Conservation (phyloP, 2,888 invertebrate species). For the Ferrisia virgata region DNA sequence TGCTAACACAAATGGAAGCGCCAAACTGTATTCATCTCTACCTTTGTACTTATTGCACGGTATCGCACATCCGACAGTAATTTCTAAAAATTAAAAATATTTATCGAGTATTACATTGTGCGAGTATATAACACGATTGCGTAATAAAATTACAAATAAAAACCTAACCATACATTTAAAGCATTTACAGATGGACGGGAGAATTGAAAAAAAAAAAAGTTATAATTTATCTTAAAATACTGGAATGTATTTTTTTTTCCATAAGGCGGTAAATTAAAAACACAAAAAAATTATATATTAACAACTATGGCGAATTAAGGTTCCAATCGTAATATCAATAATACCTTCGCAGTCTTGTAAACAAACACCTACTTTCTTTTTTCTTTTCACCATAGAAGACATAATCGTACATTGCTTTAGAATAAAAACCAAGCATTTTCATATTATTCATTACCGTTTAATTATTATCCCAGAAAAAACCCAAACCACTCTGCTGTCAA, state of each 20-base stretch:
- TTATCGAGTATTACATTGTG: constrained; percentile 23
- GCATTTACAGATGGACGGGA: constrained; percentile 31
- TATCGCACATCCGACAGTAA: background rate
- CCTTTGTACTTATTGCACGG: constrained; percentile 19
- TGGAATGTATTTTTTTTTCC: background rate
- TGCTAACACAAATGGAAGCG: constrained; percentile 21
- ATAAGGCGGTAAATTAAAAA: background rate
- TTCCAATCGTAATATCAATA: background rate
- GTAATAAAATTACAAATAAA: constrained; percentile 13
- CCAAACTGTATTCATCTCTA: background rate
- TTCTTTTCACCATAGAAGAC: background rate
- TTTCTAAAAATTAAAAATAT: constrained; percentile 13
- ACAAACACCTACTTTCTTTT: background rate
- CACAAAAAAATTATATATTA: background rate
- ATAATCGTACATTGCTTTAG: background rate
- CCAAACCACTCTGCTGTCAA: background rate
- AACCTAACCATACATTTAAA: background rate
- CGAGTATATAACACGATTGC: constrained; percentile 28
- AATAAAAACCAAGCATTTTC: background rate
- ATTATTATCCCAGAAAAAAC: background rate
- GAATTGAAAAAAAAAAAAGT: constrained; percentile 3
- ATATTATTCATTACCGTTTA: background rate
- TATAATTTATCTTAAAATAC: background rate
- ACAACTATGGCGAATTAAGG: constrained; percentile 5
- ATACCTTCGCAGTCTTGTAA: background rate